phyloP scores from a whole-genome alignment of 2,888 invertebrate species.

The Embidobia sp. region DNA sequence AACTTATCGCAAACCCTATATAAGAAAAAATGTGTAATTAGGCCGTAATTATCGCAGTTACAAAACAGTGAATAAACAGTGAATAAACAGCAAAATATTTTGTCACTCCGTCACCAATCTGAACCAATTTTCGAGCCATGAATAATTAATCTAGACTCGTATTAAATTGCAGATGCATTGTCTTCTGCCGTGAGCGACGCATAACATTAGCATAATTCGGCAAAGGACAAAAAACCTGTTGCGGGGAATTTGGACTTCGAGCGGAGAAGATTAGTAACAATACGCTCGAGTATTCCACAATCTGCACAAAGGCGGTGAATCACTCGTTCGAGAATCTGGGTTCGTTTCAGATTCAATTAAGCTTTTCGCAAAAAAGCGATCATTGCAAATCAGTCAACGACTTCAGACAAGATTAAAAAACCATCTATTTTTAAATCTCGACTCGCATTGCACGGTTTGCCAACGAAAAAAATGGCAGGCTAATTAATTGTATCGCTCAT shows the following conservation, averaged over 20 bases:
- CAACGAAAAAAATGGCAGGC: too few species aligned
- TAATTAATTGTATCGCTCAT: too few species aligned
- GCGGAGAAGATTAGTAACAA: constrained; percentile 8
- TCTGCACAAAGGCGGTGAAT: not conserved
- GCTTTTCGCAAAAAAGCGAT: not conserved
- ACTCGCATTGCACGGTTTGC: too few species aligned
- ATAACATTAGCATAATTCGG: constrained; percentile 18
- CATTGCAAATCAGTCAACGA: constrained; percentile 10
- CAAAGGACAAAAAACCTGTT: constrained; percentile 37
- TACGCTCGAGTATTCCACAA: not conserved
- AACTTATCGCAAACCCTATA: too few species aligned
- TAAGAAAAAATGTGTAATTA: too few species aligned
- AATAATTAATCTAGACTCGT: constrained; percentile 11
- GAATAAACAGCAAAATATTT: constrained; percentile 9
- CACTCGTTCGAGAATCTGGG: not conserved
- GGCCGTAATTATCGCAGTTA: too few species aligned
- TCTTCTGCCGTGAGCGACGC: constrained; percentile 2
- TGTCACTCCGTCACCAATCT: not conserved
- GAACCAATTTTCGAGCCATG: constrained; percentile 6
- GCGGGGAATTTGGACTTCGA: constrained; percentile 37
- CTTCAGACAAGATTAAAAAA: constrained; percentile 3
- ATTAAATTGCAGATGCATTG: constrained; percentile 14
- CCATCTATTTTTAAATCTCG: too few species aligned
- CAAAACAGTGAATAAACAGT: too few species aligned
- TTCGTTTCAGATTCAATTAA: not conserved